Percentiles rank a stretch among this genome's conserved stretches.
Evolutionary conservation across 2,113 vertebrate genomes (phyloP).

Genomic region (Atlantisia rogersi): DNA sequence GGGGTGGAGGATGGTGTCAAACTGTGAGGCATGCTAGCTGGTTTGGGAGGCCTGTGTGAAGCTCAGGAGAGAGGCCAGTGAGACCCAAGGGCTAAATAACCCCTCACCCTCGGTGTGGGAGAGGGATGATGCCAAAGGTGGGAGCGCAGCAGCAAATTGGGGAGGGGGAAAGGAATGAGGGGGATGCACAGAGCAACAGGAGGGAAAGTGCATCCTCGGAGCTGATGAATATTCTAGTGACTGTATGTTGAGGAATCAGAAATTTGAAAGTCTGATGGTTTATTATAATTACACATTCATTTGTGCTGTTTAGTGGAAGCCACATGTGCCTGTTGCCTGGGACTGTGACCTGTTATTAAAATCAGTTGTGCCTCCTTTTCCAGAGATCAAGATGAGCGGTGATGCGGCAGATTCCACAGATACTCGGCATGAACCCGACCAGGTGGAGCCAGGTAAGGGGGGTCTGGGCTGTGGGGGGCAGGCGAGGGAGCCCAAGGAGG

Average conservation of each 20-base stretch:
- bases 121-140: background rate
- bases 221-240: constrained; percentile 89
- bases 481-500: background rate
- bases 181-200: constrained; percentile 40
- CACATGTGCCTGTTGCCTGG: constrained; percentile 76
- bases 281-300: constrained; percentile 90
- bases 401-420: constrained; percentile 88
- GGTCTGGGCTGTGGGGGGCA: background rate
- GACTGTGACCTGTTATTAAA: constrained; percentile 89
- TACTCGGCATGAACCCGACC: constrained; percentile 64
- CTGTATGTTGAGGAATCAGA: constrained; percentile 78
- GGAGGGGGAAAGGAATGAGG: background rate
- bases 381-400: constrained; percentile 96
- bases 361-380: constrained; percentile 83
- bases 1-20: background rate
- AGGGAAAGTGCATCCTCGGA: constrained; percentile 59
- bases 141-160: background rate
- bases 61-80: background rate
- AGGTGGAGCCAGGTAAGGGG: constrained; percentile 87
- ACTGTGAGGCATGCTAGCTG: background rate
- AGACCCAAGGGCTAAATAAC: fast-evolving
- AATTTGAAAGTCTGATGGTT: constrained; percentile 85
- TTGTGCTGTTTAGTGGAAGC: constrained; percentile 85
- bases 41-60: background rate
- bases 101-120: background rate